Evolutionary conservation across 2,113 vertebrate species (phyloP), one percentile per base, ranked within the genome.

Genomic region (Amphiprion percula): DNA sequence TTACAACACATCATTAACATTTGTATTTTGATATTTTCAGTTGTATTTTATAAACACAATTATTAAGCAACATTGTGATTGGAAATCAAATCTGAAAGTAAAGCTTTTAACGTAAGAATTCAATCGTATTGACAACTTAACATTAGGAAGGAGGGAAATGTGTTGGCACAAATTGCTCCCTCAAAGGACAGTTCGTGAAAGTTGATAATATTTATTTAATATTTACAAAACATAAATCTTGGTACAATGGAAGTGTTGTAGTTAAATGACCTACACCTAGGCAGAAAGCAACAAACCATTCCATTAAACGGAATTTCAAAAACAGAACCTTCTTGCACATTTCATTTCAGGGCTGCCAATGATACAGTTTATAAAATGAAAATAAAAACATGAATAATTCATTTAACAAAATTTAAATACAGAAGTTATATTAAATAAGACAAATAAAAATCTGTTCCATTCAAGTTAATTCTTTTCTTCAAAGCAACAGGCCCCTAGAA

Each of bases 311-410:
- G 16, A 67, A 78, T 30, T 21, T 49, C 8, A 73, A 37, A 67
- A 79, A 66, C 2, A 0, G 23, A 80, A 52, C 30, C 16, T 9
- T 58, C 26, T 73, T 68, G 10, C 64, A 37, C 15, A 61, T 82
- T 79, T 77, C 74, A 74, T 55, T 81, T 61, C 58, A 7, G 50
- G 60, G 47, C 70, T 67, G 58, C 64, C 54, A 74, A 52, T 39
- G 44, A 60, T 64, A 82, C 52, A 74, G 5, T 77, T 76, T 68
- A n/a, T 56, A 59, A 77, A 79, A 71, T 56, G 3, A 81, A 87
- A 82, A 75, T 80, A 68, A 64, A 82, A 82, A 56, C 5, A 63
- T 73, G 64, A 26, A 63, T 50, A 59, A 66, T 23, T 4, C 37
- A 19, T 23, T 21, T 44, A 78, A 80, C 14, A 28, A 80, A 77